These are phyloP conservation scores for Sphecodes monilicornis DNA, from an alignment of 2,888 invertebrate genomes.

Conservation along the genomic window DNA sequence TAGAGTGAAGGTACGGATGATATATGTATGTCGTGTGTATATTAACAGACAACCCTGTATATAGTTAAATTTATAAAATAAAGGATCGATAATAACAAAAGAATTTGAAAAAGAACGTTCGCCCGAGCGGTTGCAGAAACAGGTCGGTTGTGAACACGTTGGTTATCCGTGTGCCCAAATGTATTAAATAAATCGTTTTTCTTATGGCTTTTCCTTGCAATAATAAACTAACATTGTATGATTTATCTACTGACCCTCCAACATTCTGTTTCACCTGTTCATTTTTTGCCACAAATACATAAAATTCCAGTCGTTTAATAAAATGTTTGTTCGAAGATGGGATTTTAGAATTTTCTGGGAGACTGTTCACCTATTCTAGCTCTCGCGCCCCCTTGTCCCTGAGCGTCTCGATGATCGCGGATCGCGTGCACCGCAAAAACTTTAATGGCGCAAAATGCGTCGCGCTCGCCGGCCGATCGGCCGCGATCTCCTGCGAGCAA, in stretches of 20 bases:
- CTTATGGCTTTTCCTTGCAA: no score
- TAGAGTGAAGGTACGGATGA: no score
- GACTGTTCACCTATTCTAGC: not conserved
- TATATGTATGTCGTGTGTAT: no score
- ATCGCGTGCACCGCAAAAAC: constrained; percentile 36
- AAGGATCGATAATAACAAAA: no score
- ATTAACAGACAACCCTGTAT: no score
- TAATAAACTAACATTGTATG: not conserved
- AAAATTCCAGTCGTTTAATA: accelerated
- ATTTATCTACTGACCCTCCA: not conserved
- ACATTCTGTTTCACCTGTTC: not conserved
- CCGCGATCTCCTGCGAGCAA: constrained; percentile 41
- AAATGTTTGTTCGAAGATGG: not conserved
- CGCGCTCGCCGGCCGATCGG: constrained; percentile 29
- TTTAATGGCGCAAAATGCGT: constrained; percentile 59
- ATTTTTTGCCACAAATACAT: not conserved
- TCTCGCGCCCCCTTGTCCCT: not conserved
- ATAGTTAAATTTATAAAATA: no score
- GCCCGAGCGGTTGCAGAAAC: no score
- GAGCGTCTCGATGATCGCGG: not conserved
- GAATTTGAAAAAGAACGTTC: no score
- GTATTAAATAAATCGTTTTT: no score
- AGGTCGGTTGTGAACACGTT: no score
- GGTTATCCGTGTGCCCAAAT: no score
- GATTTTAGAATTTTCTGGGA: not conserved